These are phyloP conservation scores for Aphelenchoides avenae DNA, from an alignment of 1,140 invertebrate genomes.

Conservation along the genomic window DNA sequence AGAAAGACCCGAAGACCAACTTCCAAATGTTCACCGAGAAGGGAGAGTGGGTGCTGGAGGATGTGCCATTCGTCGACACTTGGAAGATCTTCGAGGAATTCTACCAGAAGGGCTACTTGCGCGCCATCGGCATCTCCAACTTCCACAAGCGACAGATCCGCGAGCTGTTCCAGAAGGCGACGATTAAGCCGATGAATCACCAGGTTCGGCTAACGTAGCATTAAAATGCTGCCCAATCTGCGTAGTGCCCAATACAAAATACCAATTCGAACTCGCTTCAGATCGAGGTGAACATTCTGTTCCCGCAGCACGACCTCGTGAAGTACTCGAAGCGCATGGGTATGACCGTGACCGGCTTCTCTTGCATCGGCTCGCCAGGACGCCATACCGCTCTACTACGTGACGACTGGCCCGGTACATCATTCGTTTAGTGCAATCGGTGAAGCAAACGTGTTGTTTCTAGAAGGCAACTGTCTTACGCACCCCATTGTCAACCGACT, in stretches of 20 bases:
- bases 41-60: slow-evolving; percentile 28
- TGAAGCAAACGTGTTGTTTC: background rate
- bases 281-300: slow-evolving; percentile 39
- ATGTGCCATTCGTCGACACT: slow-evolving; percentile 31
- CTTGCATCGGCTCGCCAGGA: slow-evolving; percentile 41
- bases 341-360: slow-evolving; percentile 40
- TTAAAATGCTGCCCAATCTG: too few relatives aligned
- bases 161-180: slow-evolving; percentile 59
- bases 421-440: too few relatives aligned
- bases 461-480: slow-evolving; percentile 18
- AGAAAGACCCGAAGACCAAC: background rate
- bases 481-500: slow-evolving; percentile 24
- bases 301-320: slow-evolving; percentile 37
- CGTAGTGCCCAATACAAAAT: background rate
- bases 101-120: slow-evolving; percentile 57
- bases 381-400: too few relatives aligned
- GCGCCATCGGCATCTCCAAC: slow-evolving; percentile 62
- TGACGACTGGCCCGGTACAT: background rate
- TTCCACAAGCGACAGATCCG: slow-evolving; percentile 69
- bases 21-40: slow-evolving; percentile 20
- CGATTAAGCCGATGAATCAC: slow-evolving; percentile 35
- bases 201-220: slow-evolving; percentile 5
- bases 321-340: slow-evolving; percentile 40
- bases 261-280: slow-evolving; percentile 18
- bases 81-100: slow-evolving; percentile 57